A percentile compares a stretch with the other conserved stretches of the same genome.
These are phyloP conservation scores for Heterochromis multidens DNA, from an alignment of 2,113 vertebrate species.

Conservation along the genomic window DNA sequence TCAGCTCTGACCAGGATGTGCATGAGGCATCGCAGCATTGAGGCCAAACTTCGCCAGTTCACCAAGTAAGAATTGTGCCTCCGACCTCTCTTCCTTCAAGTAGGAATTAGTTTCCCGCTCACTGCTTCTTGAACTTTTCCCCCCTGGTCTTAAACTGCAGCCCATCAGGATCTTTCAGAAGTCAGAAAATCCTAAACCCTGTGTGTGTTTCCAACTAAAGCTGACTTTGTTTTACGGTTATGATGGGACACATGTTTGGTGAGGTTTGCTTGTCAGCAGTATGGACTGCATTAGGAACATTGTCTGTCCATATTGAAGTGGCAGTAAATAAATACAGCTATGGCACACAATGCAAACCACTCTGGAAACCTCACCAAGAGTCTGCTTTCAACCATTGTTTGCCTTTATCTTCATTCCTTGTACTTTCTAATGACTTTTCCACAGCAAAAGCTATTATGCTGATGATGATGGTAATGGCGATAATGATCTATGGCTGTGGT, in stretches of 20 bases:
- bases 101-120: not conserved
- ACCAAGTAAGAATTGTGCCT: slow-evolving; percentile 84
- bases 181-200: not conserved
- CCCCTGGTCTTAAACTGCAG: not conserved
- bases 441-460: slow-evolving; percentile 10
- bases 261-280: not conserved
- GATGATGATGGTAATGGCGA: slow-evolving; percentile 16
- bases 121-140: not conserved
- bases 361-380: slow-evolving; percentile 13
- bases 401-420: not conserved
- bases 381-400: slow-evolving; percentile 32
- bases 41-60: slow-evolving; percentile 96
- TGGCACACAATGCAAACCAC: not conserved
- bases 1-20: slow-evolving; percentile 97
- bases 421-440: slow-evolving; percentile 30
- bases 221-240: not conserved
- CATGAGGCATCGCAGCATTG: slow-evolving; percentile 98
- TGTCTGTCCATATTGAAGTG: not conserved
- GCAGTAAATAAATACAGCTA: slow-evolving; percentile 5
- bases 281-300: not conserved
- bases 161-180: not conserved
- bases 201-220: not conserved
- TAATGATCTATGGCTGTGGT: not conserved
- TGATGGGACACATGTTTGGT: not conserved
- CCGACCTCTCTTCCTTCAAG: not conserved